These are phyloP conservation scores for Ophion slaviceki DNA, from an alignment of 2,888 invertebrate genomes.

Conservation along the genomic window DNA sequence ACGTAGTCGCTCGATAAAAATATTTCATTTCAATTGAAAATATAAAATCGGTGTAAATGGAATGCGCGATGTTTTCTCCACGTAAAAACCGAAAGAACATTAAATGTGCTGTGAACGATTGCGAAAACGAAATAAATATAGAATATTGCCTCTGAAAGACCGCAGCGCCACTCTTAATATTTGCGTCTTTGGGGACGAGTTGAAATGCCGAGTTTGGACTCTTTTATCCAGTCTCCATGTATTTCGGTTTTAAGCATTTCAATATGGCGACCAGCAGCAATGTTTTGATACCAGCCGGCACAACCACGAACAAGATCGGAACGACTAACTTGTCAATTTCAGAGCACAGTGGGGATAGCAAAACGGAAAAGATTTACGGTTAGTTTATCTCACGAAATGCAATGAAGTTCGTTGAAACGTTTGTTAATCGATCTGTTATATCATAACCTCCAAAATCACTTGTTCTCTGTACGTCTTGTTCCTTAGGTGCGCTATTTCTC, in stretches of 20 bases:
- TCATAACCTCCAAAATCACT: slow-evolving; percentile 51
- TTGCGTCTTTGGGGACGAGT: no score
- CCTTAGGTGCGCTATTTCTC: slow-evolving; percentile 88
- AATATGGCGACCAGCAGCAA: slow-evolving; percentile 69
- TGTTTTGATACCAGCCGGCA: slow-evolving; percentile 63
- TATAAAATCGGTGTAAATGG: no score
- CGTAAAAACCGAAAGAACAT: no score
- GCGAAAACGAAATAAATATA: no score
- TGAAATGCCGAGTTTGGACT: no score
- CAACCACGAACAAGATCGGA: slow-evolving; percentile 51
- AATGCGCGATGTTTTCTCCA: no score
- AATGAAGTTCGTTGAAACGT: slow-evolving; percentile 13
- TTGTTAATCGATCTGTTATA: background rate
- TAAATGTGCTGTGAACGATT: no score
- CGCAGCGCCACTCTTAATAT: no score
- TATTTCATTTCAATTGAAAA: no score
- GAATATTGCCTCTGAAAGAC: no score
- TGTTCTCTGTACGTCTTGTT: slow-evolving; percentile 23
- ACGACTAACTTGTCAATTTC: slow-evolving; percentile 61
- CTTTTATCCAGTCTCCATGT: no score
- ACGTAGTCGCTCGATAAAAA: no score
- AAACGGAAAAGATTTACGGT: slow-evolving; percentile 74
- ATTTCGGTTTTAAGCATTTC: background rate
- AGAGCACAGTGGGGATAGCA: slow-evolving; percentile 58
- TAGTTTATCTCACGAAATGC: slow-evolving; percentile 63